These are phyloP conservation scores for Drosophila atroscutellata DNA, from an alignment of 2,888 invertebrate species.

Conservation along the genomic window DNA sequence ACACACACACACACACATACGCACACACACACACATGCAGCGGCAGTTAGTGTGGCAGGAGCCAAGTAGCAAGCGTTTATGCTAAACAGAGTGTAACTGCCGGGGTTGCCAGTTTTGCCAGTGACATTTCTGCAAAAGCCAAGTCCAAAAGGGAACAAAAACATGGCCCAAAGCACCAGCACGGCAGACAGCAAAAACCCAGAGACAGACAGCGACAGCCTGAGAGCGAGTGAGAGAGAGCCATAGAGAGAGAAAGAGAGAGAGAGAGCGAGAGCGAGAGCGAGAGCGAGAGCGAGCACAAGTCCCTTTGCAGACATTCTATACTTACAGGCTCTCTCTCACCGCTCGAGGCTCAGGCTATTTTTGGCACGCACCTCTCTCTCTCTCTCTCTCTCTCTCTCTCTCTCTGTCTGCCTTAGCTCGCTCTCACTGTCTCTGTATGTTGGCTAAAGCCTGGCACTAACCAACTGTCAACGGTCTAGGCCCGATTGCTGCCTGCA, in stretches of 20 bases:
- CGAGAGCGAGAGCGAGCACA: neutral
- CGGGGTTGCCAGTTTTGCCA: constrained; percentile 77
- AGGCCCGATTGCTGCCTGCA: constrained; percentile 41
- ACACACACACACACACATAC: constrained; percentile 17
- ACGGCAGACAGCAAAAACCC: constrained; percentile 6
- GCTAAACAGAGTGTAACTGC: constrained; percentile 82
- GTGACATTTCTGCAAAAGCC: constrained; percentile 78
- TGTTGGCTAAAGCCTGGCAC: constrained; percentile 48
- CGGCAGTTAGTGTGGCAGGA: constrained; percentile 50
- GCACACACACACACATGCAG: constrained; percentile 1
- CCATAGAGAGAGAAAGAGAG: neutral
- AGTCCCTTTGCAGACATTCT: constrained; percentile 64
- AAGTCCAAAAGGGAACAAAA: constrained; percentile 61
- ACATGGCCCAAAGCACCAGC: constrained; percentile 56
- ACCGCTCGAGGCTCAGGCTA: constrained; percentile 53
- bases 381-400: constrained; percentile 4
- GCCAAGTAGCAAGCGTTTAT: constrained; percentile 81
- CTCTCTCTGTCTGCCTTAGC: constrained; percentile 48
- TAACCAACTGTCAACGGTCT: constrained; percentile 63
- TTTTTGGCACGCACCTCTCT: constrained; percentile 64
- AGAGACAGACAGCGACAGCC: constrained; percentile 1
- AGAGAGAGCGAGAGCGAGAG: neutral
- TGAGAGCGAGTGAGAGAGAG: constrained; percentile 13
- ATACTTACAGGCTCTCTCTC: constrained; percentile 49
- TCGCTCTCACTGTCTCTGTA: constrained; percentile 2